phyloP scores from a whole-genome alignment of 2,113 vertebrate species.

The Bubo scandiacus region DNA sequence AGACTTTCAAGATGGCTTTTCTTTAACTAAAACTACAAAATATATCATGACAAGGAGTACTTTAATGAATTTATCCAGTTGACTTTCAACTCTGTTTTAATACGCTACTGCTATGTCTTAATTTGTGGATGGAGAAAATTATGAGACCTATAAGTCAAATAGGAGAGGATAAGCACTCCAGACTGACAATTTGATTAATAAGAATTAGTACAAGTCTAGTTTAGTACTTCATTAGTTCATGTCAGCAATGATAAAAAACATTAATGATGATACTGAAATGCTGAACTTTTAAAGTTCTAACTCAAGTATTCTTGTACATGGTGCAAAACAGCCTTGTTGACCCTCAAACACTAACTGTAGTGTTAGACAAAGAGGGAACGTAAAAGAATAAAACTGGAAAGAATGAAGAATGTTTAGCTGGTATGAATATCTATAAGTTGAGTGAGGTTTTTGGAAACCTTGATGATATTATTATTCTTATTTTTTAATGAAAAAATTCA shows the following conservation, averaged over 20 bases:
- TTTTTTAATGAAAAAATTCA: background rate
- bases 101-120: slow-evolving; percentile 7
- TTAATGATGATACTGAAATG: background rate
- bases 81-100: slow-evolving; percentile 30
- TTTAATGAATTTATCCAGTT: slow-evolving; percentile 5
- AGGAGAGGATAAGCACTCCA: slow-evolving; percentile 8
- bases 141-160: slow-evolving; percentile 40
- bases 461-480: background rate
- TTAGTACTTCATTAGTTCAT: slow-evolving; percentile 56
- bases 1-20: slow-evolving; percentile 13
- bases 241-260: slow-evolving; percentile 29
- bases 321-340: background rate
- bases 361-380: background rate
- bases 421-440: background rate
- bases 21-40: slow-evolving; percentile 5
- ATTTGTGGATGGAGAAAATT: slow-evolving; percentile 41
- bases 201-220: background rate
- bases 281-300: background rate
- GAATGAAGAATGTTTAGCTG: background rate
- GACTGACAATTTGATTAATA: slow-evolving; percentile 50
- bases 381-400: background rate
- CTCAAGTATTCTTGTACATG: background rate
- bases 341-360: background rate
- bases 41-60: background rate
- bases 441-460: background rate